A percentile compares a stretch with the other conserved stretches of the same genome.
Evolutionary conservation across 1,140 invertebrate species (phyloP).

Genomic region (Agraylea sexmaculata): DNA sequence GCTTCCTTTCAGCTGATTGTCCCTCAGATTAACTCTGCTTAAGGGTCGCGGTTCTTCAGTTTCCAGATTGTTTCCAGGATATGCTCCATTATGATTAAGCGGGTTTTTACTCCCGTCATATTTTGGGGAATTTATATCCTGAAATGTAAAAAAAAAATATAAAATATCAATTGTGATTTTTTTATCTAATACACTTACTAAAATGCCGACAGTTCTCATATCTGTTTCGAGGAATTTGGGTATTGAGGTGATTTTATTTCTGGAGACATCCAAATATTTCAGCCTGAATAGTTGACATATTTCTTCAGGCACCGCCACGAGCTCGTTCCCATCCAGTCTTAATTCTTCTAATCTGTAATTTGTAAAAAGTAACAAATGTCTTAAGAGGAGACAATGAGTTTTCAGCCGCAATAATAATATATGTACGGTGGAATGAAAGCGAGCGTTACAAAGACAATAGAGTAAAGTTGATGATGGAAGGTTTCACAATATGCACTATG

Average conservation of each 20-base stretch:
- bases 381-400: no score
- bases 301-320: conserved; percentile 47
- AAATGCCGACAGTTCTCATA: conserved; percentile 23
- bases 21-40: conserved; percentile 58
- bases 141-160: conserved; percentile 3
- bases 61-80: conserved; percentile 16
- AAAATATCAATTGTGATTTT: not conserved
- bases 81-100: conserved; percentile 14
- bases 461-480: no score
- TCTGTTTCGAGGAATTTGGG: conserved; percentile 36
- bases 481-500: no score
- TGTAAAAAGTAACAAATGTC: no score
- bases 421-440: no score
- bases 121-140: conserved; percentile 20
- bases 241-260: conserved; percentile 42
- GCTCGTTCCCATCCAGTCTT: conserved; percentile 55
- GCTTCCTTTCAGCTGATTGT: conserved; percentile 66
- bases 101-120: conserved; percentile 15
- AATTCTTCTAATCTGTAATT: conserved; percentile 57
- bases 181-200: conserved; percentile 8
- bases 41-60: conserved; percentile 31
- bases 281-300: conserved; percentile 44
- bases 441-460: no score
- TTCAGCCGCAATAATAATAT: no score
- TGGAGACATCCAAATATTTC: conserved; percentile 46